Percentiles rank a stretch among this genome's conserved stretches.
Evolutionary conservation across 1,140 invertebrate species (phyloP).

Genomic region (Dendroctonus valens): DNA sequence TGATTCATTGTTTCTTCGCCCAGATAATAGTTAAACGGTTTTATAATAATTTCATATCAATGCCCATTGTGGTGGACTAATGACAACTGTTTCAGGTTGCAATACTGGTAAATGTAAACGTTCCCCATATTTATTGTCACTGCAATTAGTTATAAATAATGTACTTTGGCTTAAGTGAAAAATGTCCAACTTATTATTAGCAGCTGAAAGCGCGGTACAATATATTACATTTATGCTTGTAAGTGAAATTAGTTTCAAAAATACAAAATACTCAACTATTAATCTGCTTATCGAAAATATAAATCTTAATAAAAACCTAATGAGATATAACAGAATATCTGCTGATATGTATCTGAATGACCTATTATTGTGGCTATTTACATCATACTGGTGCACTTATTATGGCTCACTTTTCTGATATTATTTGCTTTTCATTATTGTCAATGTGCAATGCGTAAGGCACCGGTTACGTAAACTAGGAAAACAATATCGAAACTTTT

Average conservation of each 20-base stretch:
- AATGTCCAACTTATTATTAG: constrained; percentile 17
- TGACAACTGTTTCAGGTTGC: neutral
- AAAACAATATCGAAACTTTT: too few relatives aligned
- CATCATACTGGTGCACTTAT: too few relatives aligned
- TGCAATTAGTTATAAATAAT: constrained; percentile 20
- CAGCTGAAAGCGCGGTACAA: neutral
- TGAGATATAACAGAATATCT: constrained; percentile 19
- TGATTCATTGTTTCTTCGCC: too few relatives aligned
- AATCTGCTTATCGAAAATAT: constrained; percentile 15
- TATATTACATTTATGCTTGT: constrained; percentile 8
- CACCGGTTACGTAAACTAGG: too few relatives aligned
- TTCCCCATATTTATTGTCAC: constrained; percentile 13
- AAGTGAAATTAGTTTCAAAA: constrained; percentile 16
- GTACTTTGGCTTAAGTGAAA: constrained; percentile 8
- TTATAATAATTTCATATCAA: neutral
- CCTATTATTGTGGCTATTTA: too few relatives aligned
- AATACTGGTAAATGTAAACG: constrained; percentile 7
- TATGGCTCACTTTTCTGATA: too few relatives aligned
- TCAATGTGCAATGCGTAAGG: too few relatives aligned
- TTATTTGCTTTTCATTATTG: too few relatives aligned
- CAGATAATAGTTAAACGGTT: too few relatives aligned
- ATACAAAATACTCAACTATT: constrained; percentile 18
- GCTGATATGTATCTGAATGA: constrained; percentile 14
- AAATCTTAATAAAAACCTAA: constrained; percentile 18
- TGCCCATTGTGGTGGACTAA: neutral